Evolutionary conservation across 2,797 vertebrate genomes (phyloP), one percentile per base, ranked within the genome.

Genomic region (Geotrypetes seraphini): DNA sequence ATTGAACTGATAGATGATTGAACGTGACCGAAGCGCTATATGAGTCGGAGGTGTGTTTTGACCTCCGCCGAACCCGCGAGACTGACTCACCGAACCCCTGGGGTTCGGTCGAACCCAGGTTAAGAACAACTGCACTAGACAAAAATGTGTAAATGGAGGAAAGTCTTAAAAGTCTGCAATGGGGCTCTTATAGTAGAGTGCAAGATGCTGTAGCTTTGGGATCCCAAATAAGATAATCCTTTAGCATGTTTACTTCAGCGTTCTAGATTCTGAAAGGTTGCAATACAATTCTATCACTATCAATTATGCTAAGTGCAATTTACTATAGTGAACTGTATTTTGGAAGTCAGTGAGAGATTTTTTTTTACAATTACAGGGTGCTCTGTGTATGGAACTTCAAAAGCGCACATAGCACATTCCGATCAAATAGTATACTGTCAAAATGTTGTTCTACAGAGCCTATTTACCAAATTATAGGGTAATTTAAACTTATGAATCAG

Each of bases 391-490:
- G 6, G 33, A 16, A 39, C 43, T 42, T 33, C 20, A 17, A 29
- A 54, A 48, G 37, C 42, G 18, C 16, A 25, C 35, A 45, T 50
- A 47, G 31, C 36, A 27, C 36, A 33, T 35, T 50, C 34, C 38
- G 19, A 16, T 28, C 36, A n/a, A 36, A 13, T 25, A 5, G 2
- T 31, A 27, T 9, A 16, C 5, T 26, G 31, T 40, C 21, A 25
- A n/a, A n/a, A 46, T 13, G 31, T 16, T 4, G 16, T 47, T 44
- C 39, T 16, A 38, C 25, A 31, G 28, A 42, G 43, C 46, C 28
- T 37, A 8, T 31, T 51, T 33, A 12, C 53, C 36, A 56, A 63
- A 61, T 59, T 55, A 65, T 11, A 61, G 29, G 28, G 17, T 7
- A 29, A 10, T 36, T 38, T 49, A 7, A 16, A 15, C 8, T 5